phyloP scores from a whole-genome alignment of 2,888 invertebrate genomes.

The Bellardia pandia region DNA sequence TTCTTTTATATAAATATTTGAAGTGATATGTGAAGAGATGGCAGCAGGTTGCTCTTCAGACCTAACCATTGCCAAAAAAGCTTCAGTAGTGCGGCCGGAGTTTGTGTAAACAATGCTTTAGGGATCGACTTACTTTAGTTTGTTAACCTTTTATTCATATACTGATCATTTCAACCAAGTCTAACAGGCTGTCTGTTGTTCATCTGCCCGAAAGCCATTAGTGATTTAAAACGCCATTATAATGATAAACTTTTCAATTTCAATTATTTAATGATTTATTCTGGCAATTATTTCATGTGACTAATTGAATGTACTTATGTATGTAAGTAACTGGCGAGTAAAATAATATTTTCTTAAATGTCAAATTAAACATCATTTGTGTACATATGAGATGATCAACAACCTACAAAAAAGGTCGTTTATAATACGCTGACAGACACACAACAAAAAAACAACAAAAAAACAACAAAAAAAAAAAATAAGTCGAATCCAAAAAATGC shows the following conservation, averaged over 20 bases:
- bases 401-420: not conserved
- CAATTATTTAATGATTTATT: not conserved
- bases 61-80: too few relatives aligned
- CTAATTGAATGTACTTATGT: not conserved
- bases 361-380: slow-evolving; percentile 2
- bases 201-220: not conserved
- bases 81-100: too few relatives aligned
- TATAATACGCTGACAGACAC: not conserved
- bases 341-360: not conserved
- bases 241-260: not conserved
- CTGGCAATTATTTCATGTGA: not conserved
- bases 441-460: too few relatives aligned
- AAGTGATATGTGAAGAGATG: too few relatives aligned
- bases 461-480: not conserved
- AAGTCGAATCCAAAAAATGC: not conserved
- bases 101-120: too few relatives aligned
- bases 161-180: too few relatives aligned
- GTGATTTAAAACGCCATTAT: not conserved
- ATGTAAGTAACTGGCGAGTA: too few relatives aligned
- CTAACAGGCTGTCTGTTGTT: too few relatives aligned
- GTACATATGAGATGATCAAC: slow-evolving; percentile 1
- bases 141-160: too few relatives aligned
- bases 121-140: too few relatives aligned
- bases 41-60: too few relatives aligned
- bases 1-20: too few relatives aligned